phyloP scores from a whole-genome alignment of 2,888 invertebrate species.

The Heteromurus nitidus region DNA sequence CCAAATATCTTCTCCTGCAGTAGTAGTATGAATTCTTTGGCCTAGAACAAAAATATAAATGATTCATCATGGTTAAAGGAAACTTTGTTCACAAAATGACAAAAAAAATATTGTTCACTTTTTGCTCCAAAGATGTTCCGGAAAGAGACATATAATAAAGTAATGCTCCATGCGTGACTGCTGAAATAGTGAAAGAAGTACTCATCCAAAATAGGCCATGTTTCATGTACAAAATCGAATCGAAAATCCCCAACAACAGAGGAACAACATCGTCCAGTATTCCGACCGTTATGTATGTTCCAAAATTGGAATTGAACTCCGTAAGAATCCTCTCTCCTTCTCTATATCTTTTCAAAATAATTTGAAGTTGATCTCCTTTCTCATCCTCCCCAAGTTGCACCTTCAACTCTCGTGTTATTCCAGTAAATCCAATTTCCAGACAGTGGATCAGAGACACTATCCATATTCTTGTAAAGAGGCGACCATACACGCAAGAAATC shows the following conservation, averaged over 20 bases:
- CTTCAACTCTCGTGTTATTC: background rate
- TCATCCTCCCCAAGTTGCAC: background rate
- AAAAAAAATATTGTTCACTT: background rate
- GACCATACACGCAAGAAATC: background rate
- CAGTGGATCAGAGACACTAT: background rate
- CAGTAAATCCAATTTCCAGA: background rate
- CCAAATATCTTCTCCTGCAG: too few species aligned
- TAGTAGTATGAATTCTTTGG: background rate
- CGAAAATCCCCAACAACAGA: background rate
- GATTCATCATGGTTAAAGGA: background rate
- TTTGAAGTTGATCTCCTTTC: background rate
- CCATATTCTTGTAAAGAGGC: slow-evolving; percentile 6
- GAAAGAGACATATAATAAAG: background rate
- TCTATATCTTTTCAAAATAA: background rate
- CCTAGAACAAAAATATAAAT: background rate
- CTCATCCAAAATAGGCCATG: background rate
- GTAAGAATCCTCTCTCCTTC: background rate
- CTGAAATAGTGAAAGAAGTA: background rate
- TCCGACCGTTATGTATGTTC: background rate
- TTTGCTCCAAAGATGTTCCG: background rate
- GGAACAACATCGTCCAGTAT: background rate
- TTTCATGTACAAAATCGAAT: background rate
- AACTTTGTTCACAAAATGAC: background rate
- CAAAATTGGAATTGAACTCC: background rate
- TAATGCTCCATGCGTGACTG: too few species aligned